Evolutionary conservation across 2,888 invertebrate species (phyloP).

Genomic region (Tetanocera ferruginea): DNA sequence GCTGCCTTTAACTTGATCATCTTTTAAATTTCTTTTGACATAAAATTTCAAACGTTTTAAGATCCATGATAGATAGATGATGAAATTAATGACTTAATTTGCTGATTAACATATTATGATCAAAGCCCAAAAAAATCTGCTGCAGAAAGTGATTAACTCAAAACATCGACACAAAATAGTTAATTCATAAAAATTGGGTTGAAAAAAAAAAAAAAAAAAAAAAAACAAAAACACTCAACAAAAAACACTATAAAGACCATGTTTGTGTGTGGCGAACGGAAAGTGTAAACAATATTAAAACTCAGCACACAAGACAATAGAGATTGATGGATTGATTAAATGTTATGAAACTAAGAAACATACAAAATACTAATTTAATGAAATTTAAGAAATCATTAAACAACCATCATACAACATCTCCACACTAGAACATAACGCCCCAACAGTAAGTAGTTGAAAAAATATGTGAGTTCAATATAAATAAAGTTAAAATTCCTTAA

Average conservation of each 20-base stretch:
- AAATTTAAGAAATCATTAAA: neutral
- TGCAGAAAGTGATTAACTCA: neutral
- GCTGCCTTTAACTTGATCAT: too few relatives aligned
- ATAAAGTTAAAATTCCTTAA: neutral
- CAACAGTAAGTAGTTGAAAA: neutral
- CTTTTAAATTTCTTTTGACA: too few relatives aligned
- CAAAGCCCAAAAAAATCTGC: neutral
- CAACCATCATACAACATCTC: neutral
- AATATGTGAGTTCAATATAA: neutral
- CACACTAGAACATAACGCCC: neutral
- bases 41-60: too few relatives aligned
- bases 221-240: neutral
- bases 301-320: neutral
- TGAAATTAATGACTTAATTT: constrained; percentile 1
- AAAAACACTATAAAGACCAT: neutral
- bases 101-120: neutral
- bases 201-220: neutral
- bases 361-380: neutral
- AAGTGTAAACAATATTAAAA: constrained; percentile 17
- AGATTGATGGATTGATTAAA: constrained; percentile 7
- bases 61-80: neutral
- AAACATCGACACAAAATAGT: too few relatives aligned
- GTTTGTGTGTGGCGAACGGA: constrained; percentile 23
- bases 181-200: neutral
- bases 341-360: neutral